Percentiles rank a stretch among this genome's conserved stretches.
Conservation (phyloP, 2,113 vertebrate genomes). For the Panthera tigris region DNA sequence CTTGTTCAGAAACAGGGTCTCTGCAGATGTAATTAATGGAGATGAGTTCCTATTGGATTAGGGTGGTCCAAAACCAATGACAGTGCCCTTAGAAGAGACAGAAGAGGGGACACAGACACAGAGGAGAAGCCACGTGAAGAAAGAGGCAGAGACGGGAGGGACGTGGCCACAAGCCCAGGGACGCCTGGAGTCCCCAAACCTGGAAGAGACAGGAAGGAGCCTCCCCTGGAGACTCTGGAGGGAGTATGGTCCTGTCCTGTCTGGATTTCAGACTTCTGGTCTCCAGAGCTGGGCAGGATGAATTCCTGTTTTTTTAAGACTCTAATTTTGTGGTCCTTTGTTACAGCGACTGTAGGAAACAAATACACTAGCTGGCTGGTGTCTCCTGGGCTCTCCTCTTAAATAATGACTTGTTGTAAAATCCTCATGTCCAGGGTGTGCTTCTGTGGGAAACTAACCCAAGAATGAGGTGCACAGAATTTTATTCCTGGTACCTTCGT, state of each 20-base stretch:
- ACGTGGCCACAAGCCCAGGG: not conserved
- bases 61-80: too few species aligned
- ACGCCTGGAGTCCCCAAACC: not conserved
- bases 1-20: not conserved
- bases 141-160: not conserved
- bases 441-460: not conserved
- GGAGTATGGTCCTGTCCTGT: rapidly evolving
- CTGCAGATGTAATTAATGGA: not conserved
- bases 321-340: not conserved
- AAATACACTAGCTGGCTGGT: too few species aligned
- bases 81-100: not conserved
- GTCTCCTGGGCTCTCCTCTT: not conserved
- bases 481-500: not conserved
- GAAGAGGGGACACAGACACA: not conserved
- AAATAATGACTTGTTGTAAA: too few species aligned
- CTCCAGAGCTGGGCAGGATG: too few species aligned
- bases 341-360: rapidly evolving
- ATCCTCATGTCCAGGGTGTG: not conserved
- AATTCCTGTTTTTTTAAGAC: not conserved
- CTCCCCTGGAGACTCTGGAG: rapidly evolving
- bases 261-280: not conserved
- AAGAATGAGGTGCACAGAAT: rapidly evolving
- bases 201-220: not conserved
- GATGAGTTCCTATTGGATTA: not conserved
- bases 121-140: not conserved